These are phyloP conservation scores for Numenius arquata DNA, from an alignment of 2,113 vertebrate genomes.

Conservation along the genomic window DNA sequence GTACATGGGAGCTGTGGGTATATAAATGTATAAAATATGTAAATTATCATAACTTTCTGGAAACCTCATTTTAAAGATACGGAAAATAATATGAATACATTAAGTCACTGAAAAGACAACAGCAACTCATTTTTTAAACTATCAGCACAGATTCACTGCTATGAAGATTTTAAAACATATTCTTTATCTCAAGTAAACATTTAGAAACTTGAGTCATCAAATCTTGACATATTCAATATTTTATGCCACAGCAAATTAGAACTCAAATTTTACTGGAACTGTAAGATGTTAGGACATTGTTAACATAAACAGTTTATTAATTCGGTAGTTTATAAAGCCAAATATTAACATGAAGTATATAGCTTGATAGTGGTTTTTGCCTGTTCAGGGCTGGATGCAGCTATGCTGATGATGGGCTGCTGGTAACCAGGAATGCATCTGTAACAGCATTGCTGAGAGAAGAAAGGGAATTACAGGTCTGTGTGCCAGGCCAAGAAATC, in stretches of 20 bases:
- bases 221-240: background rate
- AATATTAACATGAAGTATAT: background rate
- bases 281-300: background rate
- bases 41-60: background rate
- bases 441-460: background rate
- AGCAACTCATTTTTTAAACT: background rate
- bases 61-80: background rate
- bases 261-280: background rate
- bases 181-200: background rate
- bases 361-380: background rate
- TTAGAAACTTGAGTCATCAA: background rate
- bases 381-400: background rate
- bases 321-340: background rate
- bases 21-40: background rate
- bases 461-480: background rate
- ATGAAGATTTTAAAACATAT: background rate
- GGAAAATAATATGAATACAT: background rate
- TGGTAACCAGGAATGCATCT: background rate
- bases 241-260: background rate
- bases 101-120: background rate
- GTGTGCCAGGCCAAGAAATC: background rate
- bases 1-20: no score
- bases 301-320: background rate
- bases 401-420: background rate
- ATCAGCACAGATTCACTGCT: background rate